Evolutionary conservation across 1,140 invertebrate genomes (phyloP).

Genomic region (Sarcophaga peregrina): DNA sequence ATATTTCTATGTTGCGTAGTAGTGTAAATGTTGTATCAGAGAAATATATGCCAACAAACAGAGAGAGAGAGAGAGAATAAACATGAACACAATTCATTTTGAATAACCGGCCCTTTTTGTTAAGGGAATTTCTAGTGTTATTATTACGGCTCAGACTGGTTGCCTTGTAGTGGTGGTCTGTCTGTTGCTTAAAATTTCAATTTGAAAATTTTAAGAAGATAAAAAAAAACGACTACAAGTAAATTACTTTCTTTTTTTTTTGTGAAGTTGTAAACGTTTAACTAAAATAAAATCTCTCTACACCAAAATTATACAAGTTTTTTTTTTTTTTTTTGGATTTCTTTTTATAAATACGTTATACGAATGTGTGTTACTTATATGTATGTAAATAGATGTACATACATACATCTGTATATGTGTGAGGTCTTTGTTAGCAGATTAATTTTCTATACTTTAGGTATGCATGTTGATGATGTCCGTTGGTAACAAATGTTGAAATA

Average conservation of each 20-base stretch:
- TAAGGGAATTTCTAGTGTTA: background rate
- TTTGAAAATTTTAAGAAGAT: conserved; percentile 20
- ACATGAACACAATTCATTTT: background rate
- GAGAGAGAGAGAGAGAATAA: background rate
- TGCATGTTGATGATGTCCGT: background rate
- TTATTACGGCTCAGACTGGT: background rate
- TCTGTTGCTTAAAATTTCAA: background rate
- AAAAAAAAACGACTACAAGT: background rate
- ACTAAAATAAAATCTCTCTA: conserved; percentile 21
- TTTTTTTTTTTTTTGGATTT: conserved; percentile 15
- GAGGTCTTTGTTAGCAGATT: background rate
- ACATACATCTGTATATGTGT: too few relatives aligned
- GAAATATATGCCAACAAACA: conserved; percentile 25
- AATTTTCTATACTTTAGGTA: background rate
- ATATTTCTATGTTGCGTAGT: background rate
- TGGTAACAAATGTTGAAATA: conserved; percentile 18
- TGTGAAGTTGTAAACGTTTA: background rate
- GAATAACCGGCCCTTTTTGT: conserved; percentile 22
- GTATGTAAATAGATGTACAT: background rate
- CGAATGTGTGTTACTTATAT: background rate
- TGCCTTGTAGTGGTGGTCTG: background rate
- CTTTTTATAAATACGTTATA: too few relatives aligned
- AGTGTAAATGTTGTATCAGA: background rate
- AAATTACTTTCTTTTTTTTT: conserved; percentile 39
- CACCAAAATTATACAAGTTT: conserved; percentile 17